Conservation (phyloP, 2,113 vertebrate species). For the Tyrannus savana region DNA sequence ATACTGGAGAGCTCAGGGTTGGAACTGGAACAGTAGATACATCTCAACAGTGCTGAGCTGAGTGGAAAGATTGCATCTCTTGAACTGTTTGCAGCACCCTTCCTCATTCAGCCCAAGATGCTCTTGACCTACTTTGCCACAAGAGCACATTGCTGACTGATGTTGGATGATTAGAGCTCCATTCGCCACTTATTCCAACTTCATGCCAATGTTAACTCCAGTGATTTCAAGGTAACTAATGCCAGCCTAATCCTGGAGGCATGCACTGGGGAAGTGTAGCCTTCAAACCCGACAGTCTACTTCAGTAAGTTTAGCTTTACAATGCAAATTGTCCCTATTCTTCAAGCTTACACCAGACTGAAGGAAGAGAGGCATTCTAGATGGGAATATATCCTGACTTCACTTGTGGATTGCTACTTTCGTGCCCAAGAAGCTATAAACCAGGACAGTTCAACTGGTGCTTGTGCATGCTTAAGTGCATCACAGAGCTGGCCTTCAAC, state of each 20-base stretch:
- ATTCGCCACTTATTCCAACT: neutral
- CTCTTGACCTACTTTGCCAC: neutral
- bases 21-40: neutral
- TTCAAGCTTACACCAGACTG: neutral
- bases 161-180: neutral
- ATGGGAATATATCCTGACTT: neutral
- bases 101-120: neutral
- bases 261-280: neutral
- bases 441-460: neutral
- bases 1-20: neutral
- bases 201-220: neutral
- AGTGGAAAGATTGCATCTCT: neutral
- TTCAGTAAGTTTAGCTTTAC: neutral
- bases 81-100: neutral
- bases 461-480: fast-evolving
- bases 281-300: neutral
- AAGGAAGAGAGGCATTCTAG: neutral
- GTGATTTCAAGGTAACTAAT: neutral
- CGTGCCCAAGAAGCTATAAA: neutral
- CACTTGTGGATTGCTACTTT: neutral
- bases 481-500: neutral
- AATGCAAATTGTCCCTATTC: neutral
- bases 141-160: neutral
- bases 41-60: neutral
- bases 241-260: neutral